These are phyloP conservation scores for Lemur catta DNA, from an alignment of 2,797 vertebrate species.

Conservation along the genomic window DNA sequence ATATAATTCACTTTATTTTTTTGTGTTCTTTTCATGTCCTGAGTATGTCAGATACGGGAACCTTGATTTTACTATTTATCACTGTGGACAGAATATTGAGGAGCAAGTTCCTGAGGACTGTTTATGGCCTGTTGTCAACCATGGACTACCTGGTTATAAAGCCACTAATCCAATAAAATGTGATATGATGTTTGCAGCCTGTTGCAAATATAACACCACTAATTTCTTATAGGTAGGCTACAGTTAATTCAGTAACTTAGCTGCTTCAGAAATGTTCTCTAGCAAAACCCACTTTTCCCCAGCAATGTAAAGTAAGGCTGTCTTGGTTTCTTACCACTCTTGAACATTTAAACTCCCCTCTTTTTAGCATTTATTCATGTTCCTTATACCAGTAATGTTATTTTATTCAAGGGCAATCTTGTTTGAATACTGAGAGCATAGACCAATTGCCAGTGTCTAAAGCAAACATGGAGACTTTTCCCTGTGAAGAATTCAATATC, in stretches of 20 bases:
- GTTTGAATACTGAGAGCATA: slow-evolving; percentile 18
- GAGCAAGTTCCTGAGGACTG: neutral
- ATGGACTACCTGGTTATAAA: neutral
- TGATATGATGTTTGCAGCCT: neutral
- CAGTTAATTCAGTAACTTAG: neutral
- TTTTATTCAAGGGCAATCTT: neutral
- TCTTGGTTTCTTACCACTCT: neutral
- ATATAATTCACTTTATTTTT: neutral
- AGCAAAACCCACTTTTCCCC: accelerated
- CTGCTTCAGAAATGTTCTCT: accelerated
- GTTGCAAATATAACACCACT: neutral
- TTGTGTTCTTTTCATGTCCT: neutral
- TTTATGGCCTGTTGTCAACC: neutral
- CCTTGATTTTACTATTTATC: neutral
- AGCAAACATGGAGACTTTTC: slow-evolving; percentile 68
- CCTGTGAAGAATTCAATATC: slow-evolving; percentile 58
- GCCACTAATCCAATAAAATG: neutral
- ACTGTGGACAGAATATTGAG: neutral
- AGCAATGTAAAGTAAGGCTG: neutral
- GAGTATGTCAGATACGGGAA: neutral
- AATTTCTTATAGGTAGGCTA: neutral
- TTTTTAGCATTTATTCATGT: neutral
- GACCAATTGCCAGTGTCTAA: slow-evolving; percentile 38
- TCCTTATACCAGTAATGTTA: neutral
- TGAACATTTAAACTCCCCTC: neutral